Evolutionary conservation across 1,140 invertebrate species (phyloP).

Genomic region (Drosophila sechellia): DNA sequence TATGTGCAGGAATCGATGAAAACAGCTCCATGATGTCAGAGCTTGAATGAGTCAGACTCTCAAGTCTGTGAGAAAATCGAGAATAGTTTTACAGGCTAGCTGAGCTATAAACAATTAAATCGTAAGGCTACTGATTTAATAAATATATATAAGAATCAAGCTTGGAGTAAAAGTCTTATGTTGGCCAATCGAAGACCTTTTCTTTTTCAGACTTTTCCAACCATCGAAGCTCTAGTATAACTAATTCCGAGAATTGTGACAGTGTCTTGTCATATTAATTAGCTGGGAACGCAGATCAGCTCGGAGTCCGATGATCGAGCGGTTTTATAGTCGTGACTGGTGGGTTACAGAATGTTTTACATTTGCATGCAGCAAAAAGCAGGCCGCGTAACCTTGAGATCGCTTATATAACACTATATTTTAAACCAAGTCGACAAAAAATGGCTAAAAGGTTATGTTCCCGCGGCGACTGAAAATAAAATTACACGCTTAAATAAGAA

Average conservation of each 20-base stretch:
- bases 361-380: slow-evolving; percentile 44
- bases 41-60: slow-evolving; percentile 11
- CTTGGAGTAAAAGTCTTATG: no score
- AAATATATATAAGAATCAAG: no score
- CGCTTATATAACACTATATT: slow-evolving; percentile 41
- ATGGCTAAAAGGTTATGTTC: slow-evolving; percentile 40
- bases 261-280: slow-evolving; percentile 64
- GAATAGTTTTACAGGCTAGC: slow-evolving; percentile 22
- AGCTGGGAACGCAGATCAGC: slow-evolving; percentile 62
- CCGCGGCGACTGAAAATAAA: slow-evolving; percentile 48
- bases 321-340: slow-evolving; percentile 33
- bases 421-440: slow-evolving; percentile 10
- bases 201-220: background rate
- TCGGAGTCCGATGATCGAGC: slow-evolving; percentile 27
- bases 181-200: background rate
- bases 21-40: slow-evolving; percentile 42
- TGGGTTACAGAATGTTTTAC: slow-evolving; percentile 36
- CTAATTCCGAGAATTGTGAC: slow-evolving; percentile 8
- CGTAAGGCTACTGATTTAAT: no score
- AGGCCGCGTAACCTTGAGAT: slow-evolving; percentile 35
- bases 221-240: background rate
- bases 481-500: slow-evolving; percentile 78
- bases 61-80: background rate
- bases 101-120: background rate
- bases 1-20: slow-evolving; percentile 44